Conservation (phyloP, 2,797 vertebrate species). For the Megaceryle alcyon region DNA sequence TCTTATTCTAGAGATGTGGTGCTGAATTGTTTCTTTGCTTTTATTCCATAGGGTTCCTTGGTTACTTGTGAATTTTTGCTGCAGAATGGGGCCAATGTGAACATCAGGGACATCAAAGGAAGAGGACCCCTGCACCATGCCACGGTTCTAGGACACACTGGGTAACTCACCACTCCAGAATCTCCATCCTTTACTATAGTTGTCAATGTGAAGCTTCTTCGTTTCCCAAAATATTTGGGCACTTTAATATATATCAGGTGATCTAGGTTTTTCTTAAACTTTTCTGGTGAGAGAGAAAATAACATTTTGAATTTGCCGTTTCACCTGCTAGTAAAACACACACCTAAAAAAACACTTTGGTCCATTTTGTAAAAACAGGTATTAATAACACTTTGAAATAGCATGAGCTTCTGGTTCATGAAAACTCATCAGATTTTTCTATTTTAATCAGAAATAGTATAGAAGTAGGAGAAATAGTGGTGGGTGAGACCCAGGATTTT, state of each 20-base stretch:
- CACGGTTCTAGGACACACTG: conserved; percentile 94
- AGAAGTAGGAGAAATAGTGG: neutral
- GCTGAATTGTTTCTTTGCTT: neutral
- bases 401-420: neutral
- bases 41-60: conserved; percentile 87
- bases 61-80: conserved; percentile 97
- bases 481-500: neutral
- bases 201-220: neutral
- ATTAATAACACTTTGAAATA: neutral
- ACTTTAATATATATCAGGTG: neutral
- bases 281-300: neutral
- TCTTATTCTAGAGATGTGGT: neutral
- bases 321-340: neutral
- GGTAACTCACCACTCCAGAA: conserved; percentile 75
- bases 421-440: neutral
- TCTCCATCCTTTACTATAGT: neutral
- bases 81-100: conserved; percentile 96
- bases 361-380: neutral
- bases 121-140: conserved; percentile 95
- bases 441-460: neutral
- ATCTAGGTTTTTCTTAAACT: neutral
- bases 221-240: neutral
- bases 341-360: neutral
- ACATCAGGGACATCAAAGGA: conserved; percentile 91
- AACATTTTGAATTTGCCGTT: neutral